Evolutionary conservation across 2,888 invertebrate genomes (phyloP).

Genomic region (Neoaliturus tenellus): DNA sequence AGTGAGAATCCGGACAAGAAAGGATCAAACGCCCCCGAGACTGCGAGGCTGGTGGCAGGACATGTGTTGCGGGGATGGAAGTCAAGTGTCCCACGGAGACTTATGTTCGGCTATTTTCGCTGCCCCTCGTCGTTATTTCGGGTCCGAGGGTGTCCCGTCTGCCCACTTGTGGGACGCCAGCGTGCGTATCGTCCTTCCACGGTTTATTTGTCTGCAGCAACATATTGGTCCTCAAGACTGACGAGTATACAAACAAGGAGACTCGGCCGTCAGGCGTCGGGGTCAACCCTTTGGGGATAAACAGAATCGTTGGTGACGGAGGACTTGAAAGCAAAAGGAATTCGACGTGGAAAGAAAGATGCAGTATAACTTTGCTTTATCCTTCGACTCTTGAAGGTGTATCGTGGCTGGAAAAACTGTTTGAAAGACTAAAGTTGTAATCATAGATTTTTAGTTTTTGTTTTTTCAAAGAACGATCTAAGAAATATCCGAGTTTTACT

Average conservation of each 20-base stretch:
- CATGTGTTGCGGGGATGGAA: neutral
- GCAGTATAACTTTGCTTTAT: no score
- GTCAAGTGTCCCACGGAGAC: conserved; percentile 40
- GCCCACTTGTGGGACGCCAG: conserved; percentile 29
- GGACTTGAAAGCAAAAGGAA: no score
- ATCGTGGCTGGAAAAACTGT: no score
- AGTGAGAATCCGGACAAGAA: neutral
- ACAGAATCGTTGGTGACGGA: no score
- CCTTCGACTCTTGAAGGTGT: no score
- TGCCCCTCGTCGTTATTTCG: conserved; percentile 42
- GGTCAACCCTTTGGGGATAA: no score
- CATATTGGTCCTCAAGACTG: conserved; percentile 1
- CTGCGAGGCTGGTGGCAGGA: neutral
- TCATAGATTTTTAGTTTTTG: no score
- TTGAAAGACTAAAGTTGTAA: no score
- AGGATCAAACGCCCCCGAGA: neutral
- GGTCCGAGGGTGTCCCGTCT: conserved; percentile 43
- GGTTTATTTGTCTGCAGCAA: neutral
- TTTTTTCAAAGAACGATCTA: no score
- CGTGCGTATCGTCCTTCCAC: neutral
- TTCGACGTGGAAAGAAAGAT: no score
- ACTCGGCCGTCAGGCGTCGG: no score
- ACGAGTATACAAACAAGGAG: neutral
- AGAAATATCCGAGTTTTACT: no score
- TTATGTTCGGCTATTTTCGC: conserved; percentile 53